Evolutionary conservation across 2,113 vertebrate species (phyloP).

Genomic region (Ascaphus truei): DNA sequence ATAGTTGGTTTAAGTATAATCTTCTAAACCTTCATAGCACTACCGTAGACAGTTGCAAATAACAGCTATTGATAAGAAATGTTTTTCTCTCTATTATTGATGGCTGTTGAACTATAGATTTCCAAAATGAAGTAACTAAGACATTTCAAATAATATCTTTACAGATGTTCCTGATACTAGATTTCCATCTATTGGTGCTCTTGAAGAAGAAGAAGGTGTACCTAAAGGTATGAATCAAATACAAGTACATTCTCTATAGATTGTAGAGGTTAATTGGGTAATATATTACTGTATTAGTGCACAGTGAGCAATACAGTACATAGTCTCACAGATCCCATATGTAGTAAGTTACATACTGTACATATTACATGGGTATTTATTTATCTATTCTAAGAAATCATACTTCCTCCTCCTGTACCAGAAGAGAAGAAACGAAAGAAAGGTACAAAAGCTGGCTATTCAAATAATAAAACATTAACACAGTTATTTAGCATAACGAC

Average conservation of each 20-base stretch:
- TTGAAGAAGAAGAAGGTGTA: slow-evolving; percentile 63
- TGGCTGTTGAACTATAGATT: too few species aligned
- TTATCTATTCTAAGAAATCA: slow-evolving; percentile 27
- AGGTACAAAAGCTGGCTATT: neutral
- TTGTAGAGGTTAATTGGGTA: too few species aligned
- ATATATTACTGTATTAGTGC: too few species aligned
- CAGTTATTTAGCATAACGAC: neutral
- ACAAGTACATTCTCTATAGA: neutral
- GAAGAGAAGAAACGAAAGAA: slow-evolving; percentile 47
- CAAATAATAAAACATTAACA: neutral
- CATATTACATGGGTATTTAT: slow-evolving; percentile 3
- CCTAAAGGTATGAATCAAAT: slow-evolving; percentile 50
- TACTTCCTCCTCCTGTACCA: slow-evolving; percentile 42
- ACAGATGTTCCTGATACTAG: slow-evolving; percentile 78
- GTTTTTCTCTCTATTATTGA: too few species aligned
- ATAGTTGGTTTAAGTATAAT: too few species aligned
- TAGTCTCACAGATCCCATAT: too few species aligned
- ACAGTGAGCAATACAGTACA: too few species aligned
- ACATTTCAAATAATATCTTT: too few species aligned
- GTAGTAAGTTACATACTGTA: neutral
- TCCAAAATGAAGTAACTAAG: too few species aligned
- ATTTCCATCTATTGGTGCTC: slow-evolving; percentile 63
- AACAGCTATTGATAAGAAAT: too few species aligned
- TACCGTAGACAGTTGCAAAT: too few species aligned
- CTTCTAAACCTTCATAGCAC: too few species aligned